Base-by-base conservation (phyloP, 2,113 vertebrate species). In the Thamnaconus septentrionalis region DNA sequence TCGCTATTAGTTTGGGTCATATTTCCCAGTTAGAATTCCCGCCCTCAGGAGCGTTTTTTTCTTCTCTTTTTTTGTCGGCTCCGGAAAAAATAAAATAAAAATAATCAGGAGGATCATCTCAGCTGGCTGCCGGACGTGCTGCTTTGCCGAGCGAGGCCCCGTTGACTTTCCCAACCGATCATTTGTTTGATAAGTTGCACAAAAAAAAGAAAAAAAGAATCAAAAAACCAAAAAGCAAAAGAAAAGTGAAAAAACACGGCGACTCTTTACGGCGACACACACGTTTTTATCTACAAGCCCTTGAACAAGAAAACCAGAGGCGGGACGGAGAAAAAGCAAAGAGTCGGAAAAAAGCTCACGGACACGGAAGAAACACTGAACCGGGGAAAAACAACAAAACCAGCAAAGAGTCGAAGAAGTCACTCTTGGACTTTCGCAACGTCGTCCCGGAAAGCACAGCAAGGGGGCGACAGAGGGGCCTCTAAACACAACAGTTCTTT, bases 161-260 rank as follows among this genome's bases (percentile, higher is more conserved):
- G 78, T 83, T 83, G 80, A 81, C 85, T 89, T 85, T 79, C 87
- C 86, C 87, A 91, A 90, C 83, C 72, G 76, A 59, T 75, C 64
- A 31, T 31, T 31, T 31, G 18, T 31, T 31, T 31, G 18, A 31
- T 6, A 76, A 53, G 74, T 79, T 66, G 73, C 71, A 75, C 57
- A 76, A 77, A 63, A 6, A 31, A 31, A 31, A 31, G 2, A 31
- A 31, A 31, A 31, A 2, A 31, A 31, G 18, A 31, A 31, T 1
- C 1, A 31, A 31, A 31, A 31, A 31, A 31, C 1, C 18, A 31
- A 31, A 31, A 31, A 31, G 18, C 18, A 31, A 31, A 31, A 31
- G 18, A 31, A 2, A 31, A 31, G 18, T 31, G 18, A 31, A 31
- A 2, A 31, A 31, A 31, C 18, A 81, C 73, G 81, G 63, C 7